Evolutionary conservation across 2,888 invertebrate species (phyloP), one percentile per base, ranked within the genome.

Genomic region (Abrostola triplasia): DNA sequence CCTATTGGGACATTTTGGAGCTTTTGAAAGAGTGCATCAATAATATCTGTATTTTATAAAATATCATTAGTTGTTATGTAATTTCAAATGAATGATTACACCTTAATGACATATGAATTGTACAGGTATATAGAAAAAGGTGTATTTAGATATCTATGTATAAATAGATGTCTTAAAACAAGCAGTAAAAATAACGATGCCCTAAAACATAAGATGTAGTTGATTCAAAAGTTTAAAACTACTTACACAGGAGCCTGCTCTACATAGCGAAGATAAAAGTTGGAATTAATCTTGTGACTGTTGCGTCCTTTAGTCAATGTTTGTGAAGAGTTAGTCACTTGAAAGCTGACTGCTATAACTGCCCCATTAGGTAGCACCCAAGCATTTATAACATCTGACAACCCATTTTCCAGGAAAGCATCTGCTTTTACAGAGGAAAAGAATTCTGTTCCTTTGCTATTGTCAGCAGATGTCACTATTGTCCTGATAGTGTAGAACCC

Each of bases 391-490:
- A 96, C 95, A 86, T 98, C 98, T 71, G 97, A 96, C 11, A 98
- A 92, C 59, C 97, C 96, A 50, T 97, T 96, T 73, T 97, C 97
- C 41, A 97, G 93, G 68, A 98, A 93, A 70, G 96, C 95, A 92
- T 96, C 96, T 12, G 98, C 98, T 94, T 97, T 98, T 35, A 97
- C 95, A 66, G 97, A 97, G 9, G 98, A 97, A 10, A 97, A 89
- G 81, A 97, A 98, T 70, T 96, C 95, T 35, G 95, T 93, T 85
- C 96, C 96, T 70, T 92, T 94, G 58, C 60, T 79, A 36, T 96
- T 96, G 81, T 97, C 97, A 52, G 96, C 95, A 76, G 96, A 96
- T 35, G 95, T 95, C 0, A 97, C 96, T 57, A 96, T 90, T 13
- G 97, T 96, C 88, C 96, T 96, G 0, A 98, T 84, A 57, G 97